A percentile compares a stretch with the other conserved stretches of the same genome.
Conservation (phyloP, 2,113 vertebrate genomes). For the Antennarius striatus region DNA sequence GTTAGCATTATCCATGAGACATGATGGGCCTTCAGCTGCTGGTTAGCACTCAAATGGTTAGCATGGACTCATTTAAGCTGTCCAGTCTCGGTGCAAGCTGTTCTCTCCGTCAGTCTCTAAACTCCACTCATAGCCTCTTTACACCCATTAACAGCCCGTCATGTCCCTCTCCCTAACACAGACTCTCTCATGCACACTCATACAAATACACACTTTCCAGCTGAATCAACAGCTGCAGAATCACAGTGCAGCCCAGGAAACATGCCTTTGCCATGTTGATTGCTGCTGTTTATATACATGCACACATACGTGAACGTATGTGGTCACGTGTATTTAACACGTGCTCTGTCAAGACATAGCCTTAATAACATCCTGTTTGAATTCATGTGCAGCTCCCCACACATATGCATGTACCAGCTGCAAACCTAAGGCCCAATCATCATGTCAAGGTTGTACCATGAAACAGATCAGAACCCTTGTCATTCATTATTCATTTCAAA, state of each 20-base stretch:
- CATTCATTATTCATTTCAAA: constrained; percentile 41
- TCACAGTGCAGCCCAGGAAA: constrained; percentile 61
- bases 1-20: constrained; percentile 17
- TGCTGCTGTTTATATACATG: constrained; percentile 31
- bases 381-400: constrained; percentile 19
- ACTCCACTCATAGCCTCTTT: constrained; percentile 16
- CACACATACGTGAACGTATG: constrained; percentile 11
- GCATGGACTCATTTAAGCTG: constrained; percentile 40
- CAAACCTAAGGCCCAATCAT: constrained; percentile 39
- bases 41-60: constrained; percentile 44
- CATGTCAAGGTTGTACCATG: constrained; percentile 34
- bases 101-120: constrained; percentile 28
- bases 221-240: constrained; percentile 78
- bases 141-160: constrained; percentile 25
- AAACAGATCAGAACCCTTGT: constrained; percentile 37
- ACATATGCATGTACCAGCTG: constrained; percentile 40
- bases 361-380: constrained; percentile 49
- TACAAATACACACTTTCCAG: constrained; percentile 56
- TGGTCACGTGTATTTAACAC: constrained; percentile 48
- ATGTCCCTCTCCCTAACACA: constrained; percentile 10
- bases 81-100: constrained; percentile 41
- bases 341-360: constrained; percentile 28
- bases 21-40: constrained; percentile 25
- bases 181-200: constrained; percentile 25
- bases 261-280: constrained; percentile 61